Conservation (phyloP, 64 coral and sea anemone genomes). For the Actinia tenebrosa region DNA sequence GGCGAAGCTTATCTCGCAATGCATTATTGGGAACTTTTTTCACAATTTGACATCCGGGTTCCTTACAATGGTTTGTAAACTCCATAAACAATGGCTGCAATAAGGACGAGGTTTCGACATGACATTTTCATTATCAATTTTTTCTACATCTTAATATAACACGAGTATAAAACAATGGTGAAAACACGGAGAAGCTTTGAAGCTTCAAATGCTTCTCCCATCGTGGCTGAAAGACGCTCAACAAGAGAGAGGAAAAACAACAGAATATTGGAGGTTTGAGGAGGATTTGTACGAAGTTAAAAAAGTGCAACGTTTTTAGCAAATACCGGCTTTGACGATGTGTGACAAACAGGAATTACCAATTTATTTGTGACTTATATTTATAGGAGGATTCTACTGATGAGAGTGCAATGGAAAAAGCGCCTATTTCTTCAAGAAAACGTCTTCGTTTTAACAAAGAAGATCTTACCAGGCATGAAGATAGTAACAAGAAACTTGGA, state of each 20-base stretch:
- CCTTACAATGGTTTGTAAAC: background rate
- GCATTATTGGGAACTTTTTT: background rate
- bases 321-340: background rate
- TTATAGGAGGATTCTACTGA: slow-evolving; percentile 42
- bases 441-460: slow-evolving; percentile 24
- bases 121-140: background rate
- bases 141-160: background rate
- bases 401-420: slow-evolving; percentile 34
- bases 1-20: background rate
- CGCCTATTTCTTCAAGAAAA: slow-evolving; percentile 30
- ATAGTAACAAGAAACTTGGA: background rate
- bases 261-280: background rate
- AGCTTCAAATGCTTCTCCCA: background rate
- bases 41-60: background rate
- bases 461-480: background rate
- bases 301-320: background rate
- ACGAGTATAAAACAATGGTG: background rate
- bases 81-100: slow-evolving; percentile 25
- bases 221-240: background rate
- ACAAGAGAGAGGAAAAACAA: background rate
- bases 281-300: slow-evolving; percentile 1
- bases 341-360: background rate
- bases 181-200: slow-evolving; percentile 30
- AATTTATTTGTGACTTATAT: background rate
- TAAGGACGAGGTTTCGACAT: background rate